Conservation (phyloP, 2,888 invertebrate species). For the Eilema griseolum region DNA sequence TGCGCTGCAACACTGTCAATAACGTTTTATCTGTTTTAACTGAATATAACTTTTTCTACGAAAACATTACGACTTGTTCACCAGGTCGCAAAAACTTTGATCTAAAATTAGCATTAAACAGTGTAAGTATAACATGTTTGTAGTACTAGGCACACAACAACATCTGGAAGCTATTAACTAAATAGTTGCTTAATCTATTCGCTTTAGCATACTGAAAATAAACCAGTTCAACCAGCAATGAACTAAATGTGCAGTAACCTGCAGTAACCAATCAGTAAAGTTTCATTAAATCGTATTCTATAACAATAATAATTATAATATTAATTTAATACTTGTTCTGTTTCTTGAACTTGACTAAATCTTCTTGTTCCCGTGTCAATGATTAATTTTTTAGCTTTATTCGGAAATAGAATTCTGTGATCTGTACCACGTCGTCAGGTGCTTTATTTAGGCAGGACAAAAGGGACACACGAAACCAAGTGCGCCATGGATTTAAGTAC, state of each 20-base stretch:
- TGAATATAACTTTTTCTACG: neutral
- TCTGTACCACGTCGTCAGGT: no score
- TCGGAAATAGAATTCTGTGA: no score
- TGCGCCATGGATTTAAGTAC: no score
- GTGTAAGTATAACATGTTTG: neutral
- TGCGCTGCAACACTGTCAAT: neutral
- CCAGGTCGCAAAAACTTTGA: neutral
- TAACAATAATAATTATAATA: neutral
- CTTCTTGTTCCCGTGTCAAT: no score
- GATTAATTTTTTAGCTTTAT: no score
- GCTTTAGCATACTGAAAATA: neutral
- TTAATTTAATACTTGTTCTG: neutral
- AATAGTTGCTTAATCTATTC: constrained; percentile 4
- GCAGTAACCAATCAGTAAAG: neutral
- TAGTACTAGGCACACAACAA: neutral
- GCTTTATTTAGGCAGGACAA: no score
- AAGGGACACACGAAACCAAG: no score
- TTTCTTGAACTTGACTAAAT: neutral
- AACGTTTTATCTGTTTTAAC: neutral
- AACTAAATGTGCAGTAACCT: neutral
- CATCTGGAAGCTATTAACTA: constrained; percentile 11
- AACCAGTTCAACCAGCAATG: neutral
- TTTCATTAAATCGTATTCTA: neutral
- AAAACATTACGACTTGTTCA: neutral
- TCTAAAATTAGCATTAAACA: neutral